Evolutionary conservation across 2,797 vertebrate genomes (phyloP), one percentile per base, ranked within the genome.

Genomic region (Pagetopsis macropterus): DNA sequence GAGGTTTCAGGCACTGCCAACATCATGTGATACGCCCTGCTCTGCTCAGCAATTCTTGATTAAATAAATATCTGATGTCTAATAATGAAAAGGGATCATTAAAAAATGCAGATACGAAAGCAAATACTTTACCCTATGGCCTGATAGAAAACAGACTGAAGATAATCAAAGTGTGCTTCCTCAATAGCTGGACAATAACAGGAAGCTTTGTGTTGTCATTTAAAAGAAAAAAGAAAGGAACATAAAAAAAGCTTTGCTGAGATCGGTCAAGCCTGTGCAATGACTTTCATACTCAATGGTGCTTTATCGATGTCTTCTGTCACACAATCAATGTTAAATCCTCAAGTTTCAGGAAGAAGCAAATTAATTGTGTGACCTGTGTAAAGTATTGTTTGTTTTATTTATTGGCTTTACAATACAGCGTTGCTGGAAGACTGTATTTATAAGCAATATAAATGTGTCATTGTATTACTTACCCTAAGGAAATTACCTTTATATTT

Each of bases 341-440:
- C 44, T 85, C 62, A 75, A 50, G 64, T 75, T 67, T 91, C 84
- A 87, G 85, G 76, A 88, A 79, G 68, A 57, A 86, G 75, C 81
- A 82, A 70, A 75, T 68, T 65, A 87, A 72, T 75, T 89, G 85
- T 65, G 60, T 88, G 84, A 85, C 81, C 75, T 78, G 50, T 90
- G 88, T 89, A 91, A 79, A 88, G 81, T 89, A 81, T 88, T 92
- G 87, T 87, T 89, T 87, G 81, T 91, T 90, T 93, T 93, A 94
- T 94, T 94, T 94, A 94, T 94, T 94, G 89, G 87, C 91, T 90
- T 88, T 85, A 79, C 63, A 73, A 89, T 92, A 74, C 90, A 91
- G 79, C 78, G 9, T 88, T 90, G 85, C 81, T 86, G 86, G 76
- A 89, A 88, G 81, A 88, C 90, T 93, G 91, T 92, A 89, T 87